Conservation (phyloP, 2,797 vertebrate genomes). For the Gymnopithys bicolor region DNA sequence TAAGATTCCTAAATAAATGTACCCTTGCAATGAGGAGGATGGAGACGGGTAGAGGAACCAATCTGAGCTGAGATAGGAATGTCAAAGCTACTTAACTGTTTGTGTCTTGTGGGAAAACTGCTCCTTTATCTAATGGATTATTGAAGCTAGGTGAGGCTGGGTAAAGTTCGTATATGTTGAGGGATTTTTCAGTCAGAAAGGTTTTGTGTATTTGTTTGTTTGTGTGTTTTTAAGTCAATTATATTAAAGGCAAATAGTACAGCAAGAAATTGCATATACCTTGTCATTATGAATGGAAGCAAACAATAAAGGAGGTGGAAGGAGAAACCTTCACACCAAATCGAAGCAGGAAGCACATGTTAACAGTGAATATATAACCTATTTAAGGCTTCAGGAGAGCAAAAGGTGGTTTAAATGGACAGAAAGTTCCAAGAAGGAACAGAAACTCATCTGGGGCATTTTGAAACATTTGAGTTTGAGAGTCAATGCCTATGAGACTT, state of each 20-base stretch:
- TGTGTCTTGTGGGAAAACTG: not conserved
- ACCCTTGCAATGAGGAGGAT: not conserved
- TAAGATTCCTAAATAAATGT: not conserved
- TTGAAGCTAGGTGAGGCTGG: not conserved
- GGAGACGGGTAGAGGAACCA: not conserved
- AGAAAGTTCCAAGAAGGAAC: not conserved
- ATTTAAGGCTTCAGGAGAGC: not conserved
- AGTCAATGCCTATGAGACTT: not conserved
- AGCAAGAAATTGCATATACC: not conserved
- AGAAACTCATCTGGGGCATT: not conserved
- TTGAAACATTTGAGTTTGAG: not conserved
- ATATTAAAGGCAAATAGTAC: not conserved
- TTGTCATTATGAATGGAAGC: not conserved
- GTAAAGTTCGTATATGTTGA: not conserved
- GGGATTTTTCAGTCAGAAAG: not conserved
- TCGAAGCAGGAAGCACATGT: not conserved
- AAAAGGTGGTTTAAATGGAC: not conserved
- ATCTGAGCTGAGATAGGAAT: not conserved
- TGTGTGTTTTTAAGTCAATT: not conserved
- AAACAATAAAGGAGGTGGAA: not conserved
- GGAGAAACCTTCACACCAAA: not conserved
- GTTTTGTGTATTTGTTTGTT: not conserved
- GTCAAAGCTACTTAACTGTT: not conserved
- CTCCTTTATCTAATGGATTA: not conserved
- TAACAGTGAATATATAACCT: not conserved